Evolutionary conservation across 2,113 vertebrate species (phyloP), one percentile per base, ranked within the genome.

Genomic region (Clupea harengus): DNA sequence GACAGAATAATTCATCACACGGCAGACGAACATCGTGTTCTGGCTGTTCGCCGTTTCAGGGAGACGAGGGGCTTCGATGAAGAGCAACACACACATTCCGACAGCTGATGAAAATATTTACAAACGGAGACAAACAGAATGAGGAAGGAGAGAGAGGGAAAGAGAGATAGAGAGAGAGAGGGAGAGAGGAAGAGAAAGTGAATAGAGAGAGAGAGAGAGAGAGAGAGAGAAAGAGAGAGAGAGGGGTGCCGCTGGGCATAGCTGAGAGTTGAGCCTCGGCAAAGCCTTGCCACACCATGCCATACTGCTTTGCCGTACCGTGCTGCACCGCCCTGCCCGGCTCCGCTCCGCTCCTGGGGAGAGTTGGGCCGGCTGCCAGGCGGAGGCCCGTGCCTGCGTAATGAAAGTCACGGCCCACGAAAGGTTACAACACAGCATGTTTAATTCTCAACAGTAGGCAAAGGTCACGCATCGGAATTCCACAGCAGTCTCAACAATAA

Each of bases 391-490:
- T 87, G 89, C 86, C 88, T 81, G 91, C 72, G 85, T 90, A 93
- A 92, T 93, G 89, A 93, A 92, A 94, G 92, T 92, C 87, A 46
- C 85, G 78, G 88, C 89, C 88, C 93, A 94, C 89, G 88, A 94
- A 95, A 95, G 94, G 95, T 95, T 93, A 92, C 47, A 86, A 90
- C 92, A 90, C 72, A 82, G 88, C 91, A 94, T 93, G 94, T 95
- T 95, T 95, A 94, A 95, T 95, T 95, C 93, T 94, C 89, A 45
- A 89, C 84, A 90, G 86, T 47, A 93, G 92, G 88, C 94, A 94
- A 94, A 95, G 94, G 94, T 95, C 94, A 90, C 64, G 7, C 92
- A 94, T 95, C 88, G 57, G 94, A 91, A 94, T 93, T 93, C 94
- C 86, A 88, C 89, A 60, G 83, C 88, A 91, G 92, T 94, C 89